phyloP scores from a whole-genome alignment of 2,888 invertebrate species.

The Leptinotarsa juncta region DNA sequence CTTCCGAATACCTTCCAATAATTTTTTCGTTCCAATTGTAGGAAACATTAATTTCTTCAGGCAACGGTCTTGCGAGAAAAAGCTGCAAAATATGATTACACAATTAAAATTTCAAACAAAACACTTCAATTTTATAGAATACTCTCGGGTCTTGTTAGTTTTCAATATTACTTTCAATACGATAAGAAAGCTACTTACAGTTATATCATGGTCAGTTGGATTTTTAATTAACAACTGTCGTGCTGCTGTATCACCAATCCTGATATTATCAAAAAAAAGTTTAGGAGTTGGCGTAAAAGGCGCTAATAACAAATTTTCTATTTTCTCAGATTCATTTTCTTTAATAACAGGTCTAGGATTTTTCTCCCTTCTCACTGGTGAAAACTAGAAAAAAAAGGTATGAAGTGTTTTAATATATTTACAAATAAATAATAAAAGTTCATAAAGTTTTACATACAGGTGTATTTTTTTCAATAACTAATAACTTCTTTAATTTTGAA shows the following conservation, averaged over 20 bases:
- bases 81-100: conserved; percentile 63
- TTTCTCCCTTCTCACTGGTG: conserved; percentile 34
- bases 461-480: no score
- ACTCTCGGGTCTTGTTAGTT: no score
- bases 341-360: conserved; percentile 28
- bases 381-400: conserved; percentile 35
- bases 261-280: conserved; percentile 76
- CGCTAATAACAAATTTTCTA: conserved; percentile 70
- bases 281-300: conserved; percentile 77
- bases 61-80: conserved; percentile 67
- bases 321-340: conserved; percentile 64
- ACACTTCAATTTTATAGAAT: no score
- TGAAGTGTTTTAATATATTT: not conserved
- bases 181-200: conserved; percentile 59
- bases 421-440: not conserved
- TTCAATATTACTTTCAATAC: not conserved
- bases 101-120: not conserved
- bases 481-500: no score
- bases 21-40: conserved; percentile 70
- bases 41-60: conserved; percentile 70
- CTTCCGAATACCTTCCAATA: conserved; percentile 70
- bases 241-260: conserved; percentile 69
- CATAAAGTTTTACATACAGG: no score
- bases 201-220: conserved; percentile 66
- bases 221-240: conserved; percentile 72